Evolutionary conservation across 2,113 vertebrate genomes (phyloP).

Genomic region (Illadopsis cleaveri): DNA sequence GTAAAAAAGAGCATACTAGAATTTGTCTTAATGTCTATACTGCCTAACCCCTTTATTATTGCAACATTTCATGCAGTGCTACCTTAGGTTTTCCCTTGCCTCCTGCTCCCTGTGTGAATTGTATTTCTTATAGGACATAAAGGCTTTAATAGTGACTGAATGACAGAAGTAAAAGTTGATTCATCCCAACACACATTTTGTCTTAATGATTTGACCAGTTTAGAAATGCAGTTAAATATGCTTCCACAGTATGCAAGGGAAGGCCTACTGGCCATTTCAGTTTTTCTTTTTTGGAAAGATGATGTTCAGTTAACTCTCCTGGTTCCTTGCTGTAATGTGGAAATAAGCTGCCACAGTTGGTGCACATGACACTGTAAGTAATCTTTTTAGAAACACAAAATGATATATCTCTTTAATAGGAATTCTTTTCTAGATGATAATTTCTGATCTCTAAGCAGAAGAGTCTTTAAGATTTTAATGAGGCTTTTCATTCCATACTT

Average conservation of each 20-base stretch:
- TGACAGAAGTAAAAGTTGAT: background rate
- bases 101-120: background rate
- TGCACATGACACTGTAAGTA: background rate
- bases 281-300: conserved; percentile 4
- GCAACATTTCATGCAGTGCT: background rate
- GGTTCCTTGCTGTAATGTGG: background rate
- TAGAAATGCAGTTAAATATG: background rate
- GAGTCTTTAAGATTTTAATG: conserved; percentile 21
- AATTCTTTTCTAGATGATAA: conserved; percentile 3
- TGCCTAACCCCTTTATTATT: background rate
- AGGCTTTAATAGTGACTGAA: background rate
- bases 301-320: background rate
- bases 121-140: background rate
- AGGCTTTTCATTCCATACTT: background rate
- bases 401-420: background rate
- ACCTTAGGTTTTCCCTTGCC: background rate
- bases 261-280: background rate
- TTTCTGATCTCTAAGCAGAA: background rate
- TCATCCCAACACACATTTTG: background rate
- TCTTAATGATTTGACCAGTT: background rate
- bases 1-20: background rate
- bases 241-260: background rate
- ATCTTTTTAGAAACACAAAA: conserved; percentile 8
- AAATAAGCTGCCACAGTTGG: conserved; percentile 24
- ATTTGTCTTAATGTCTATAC: background rate